Percentiles rank a stretch among this genome's conserved stretches.
phyloP scores from a whole-genome alignment of 2,113 vertebrate species.

The Tursiops truncatus region DNA sequence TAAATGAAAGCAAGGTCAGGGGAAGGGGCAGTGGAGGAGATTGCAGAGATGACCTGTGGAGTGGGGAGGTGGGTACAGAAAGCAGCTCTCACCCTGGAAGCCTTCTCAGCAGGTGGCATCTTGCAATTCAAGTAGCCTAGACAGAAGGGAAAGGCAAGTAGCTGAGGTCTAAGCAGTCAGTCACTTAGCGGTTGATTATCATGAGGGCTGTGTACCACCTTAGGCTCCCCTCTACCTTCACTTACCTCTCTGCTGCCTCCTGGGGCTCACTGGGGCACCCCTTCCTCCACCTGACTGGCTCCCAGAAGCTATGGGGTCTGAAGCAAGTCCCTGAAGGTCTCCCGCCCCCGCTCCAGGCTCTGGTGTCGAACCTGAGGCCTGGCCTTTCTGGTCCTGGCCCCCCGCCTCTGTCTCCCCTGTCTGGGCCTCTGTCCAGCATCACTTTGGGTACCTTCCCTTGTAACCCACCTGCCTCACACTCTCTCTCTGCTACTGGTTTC shows the following conservation, averaged over 20 bases:
- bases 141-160: conserved; percentile 13
- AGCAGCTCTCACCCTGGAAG: conserved; percentile 56
- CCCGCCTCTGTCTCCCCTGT: not conserved
- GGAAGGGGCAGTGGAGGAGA: not conserved
- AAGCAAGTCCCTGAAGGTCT: not conserved
- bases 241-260: conserved; percentile 62
- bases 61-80: not conserved
- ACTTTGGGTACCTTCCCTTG: not conserved
- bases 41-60: not conserved
- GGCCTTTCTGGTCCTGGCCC: not conserved
- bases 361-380: not conserved
- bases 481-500: not conserved
- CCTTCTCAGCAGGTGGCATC: not conserved
- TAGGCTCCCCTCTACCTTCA: not conserved
- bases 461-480: not conserved
- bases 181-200: not conserved
- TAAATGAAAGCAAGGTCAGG: not conserved
- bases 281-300: conserved; percentile 26
- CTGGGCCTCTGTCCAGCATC: not conserved
- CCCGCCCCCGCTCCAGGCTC: not conserved
- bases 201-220: not conserved
- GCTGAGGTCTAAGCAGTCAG: not conserved
- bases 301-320: conserved; percentile 3
- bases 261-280: not conserved
- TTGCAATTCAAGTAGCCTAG: conserved; percentile 31